Evolutionary conservation across 2,888 invertebrate genomes (phyloP).

Genomic region (Serrognathus titanus): DNA sequence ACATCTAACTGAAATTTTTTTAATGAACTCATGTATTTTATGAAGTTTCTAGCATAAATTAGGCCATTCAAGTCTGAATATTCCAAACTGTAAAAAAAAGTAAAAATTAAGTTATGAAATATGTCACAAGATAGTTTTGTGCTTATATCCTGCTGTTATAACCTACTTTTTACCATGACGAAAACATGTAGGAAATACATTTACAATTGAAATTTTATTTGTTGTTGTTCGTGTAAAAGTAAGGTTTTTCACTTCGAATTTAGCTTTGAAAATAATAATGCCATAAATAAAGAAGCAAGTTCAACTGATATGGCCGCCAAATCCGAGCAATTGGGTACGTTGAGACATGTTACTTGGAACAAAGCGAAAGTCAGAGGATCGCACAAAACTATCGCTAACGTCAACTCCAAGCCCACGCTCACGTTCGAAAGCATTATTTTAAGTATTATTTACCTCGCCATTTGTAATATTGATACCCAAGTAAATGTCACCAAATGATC

Average conservation of each 20-base stretch:
- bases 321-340: conserved; percentile 21
- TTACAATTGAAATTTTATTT: too few relatives aligned
- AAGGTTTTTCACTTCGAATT: too few relatives aligned
- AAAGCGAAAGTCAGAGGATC: conserved; percentile 22
- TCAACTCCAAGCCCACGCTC: neutral
- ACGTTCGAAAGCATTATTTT: conserved; percentile 10
- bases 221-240: too few relatives aligned
- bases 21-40: too few relatives aligned
- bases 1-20: too few relatives aligned
- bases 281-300: conserved; percentile 22
- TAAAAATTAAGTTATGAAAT: conserved; percentile 34
- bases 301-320: conserved; percentile 32
- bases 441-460: conserved; percentile 70
- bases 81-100: too few relatives aligned
- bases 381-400: conserved; percentile 4
- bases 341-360: conserved; percentile 22
- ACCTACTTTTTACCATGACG: conserved; percentile 43
- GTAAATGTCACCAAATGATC: conserved; percentile 99
- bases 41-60: too few relatives aligned
- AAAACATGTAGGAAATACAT: conserved; percentile 25
- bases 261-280: conserved; percentile 10
- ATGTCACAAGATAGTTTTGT: conserved; percentile 30
- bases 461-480: conserved; percentile 87
- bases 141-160: conserved; percentile 37
- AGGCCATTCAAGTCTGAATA: too few relatives aligned